A percentile compares a stretch with the other conserved stretches of the same genome.
phyloP scores from a whole-genome alignment of 2,797 vertebrate genomes.

The Agapornis canus region DNA sequence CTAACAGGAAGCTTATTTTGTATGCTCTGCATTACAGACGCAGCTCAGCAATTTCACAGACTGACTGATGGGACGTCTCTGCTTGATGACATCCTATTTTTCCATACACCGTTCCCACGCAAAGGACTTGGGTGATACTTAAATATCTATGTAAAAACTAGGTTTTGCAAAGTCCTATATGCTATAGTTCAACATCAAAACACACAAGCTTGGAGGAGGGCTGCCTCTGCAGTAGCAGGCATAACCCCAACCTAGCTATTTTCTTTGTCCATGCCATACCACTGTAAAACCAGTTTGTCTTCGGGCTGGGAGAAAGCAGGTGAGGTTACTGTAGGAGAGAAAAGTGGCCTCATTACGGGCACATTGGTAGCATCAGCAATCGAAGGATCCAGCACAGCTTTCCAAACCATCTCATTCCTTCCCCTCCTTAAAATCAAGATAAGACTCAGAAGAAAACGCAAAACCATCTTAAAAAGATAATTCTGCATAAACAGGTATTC shows the following conservation, averaged over 20 bases:
- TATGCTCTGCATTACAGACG: background rate
- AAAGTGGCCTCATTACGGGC: background rate
- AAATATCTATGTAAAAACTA: background rate
- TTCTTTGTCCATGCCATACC: background rate
- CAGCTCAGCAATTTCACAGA: background rate
- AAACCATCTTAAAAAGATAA: background rate
- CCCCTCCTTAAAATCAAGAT: background rate
- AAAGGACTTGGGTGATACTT: background rate
- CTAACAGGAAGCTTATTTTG: background rate
- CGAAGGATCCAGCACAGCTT: background rate
- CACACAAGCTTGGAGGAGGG: background rate
- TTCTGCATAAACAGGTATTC: background rate
- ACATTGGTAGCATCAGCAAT: background rate
- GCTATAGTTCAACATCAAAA: background rate
- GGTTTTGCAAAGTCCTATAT: background rate
- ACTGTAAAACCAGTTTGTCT: background rate
- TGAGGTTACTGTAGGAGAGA: background rate
- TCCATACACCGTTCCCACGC: background rate
- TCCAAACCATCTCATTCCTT: background rate
- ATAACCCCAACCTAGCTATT: background rate
- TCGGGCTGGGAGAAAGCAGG: background rate
- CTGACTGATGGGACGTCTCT: background rate
- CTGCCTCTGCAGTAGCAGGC: background rate
- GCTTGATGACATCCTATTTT: background rate
- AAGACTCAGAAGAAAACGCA: background rate